Conservation (phyloP, 2,797 vertebrate genomes). For the Xiphophorus birchmanni region DNA sequence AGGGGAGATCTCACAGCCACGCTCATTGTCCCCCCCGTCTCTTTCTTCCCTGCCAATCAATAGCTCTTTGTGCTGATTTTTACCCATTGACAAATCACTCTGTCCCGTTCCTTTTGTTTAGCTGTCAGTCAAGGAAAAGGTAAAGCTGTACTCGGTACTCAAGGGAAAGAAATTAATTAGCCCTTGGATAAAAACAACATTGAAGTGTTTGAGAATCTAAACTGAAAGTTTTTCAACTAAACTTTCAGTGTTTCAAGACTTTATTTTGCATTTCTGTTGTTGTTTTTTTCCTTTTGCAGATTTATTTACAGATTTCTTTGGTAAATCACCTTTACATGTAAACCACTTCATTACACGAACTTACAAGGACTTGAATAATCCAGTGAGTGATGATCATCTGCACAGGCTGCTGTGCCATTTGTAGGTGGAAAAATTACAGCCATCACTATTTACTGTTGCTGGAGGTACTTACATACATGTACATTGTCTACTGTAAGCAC, state of each 20-base stretch:
- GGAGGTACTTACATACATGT: too few relatives aligned
- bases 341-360: background rate
- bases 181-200: background rate
- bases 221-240: background rate
- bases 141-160: constrained; percentile 50
- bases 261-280: background rate
- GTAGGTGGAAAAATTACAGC: too few relatives aligned
- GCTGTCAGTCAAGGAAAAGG: constrained; percentile 80
- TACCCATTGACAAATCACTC: constrained; percentile 84
- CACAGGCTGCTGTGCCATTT: background rate
- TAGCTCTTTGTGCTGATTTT: constrained; percentile 82
- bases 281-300: background rate
- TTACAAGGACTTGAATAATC: background rate
- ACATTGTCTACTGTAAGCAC: too few relatives aligned
- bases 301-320: background rate
- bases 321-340: background rate
- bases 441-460: too few relatives aligned
- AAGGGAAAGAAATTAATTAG: constrained; percentile 22
- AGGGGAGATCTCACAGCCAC: constrained; percentile 74
- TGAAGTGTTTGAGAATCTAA: background rate
- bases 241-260: background rate
- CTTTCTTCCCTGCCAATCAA: constrained; percentile 80
- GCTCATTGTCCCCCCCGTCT: constrained; percentile 72
- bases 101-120: constrained; percentile 73
- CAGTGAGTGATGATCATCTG: background rate